Percentiles rank a stretch among this genome's conserved stretches.
Evolutionary conservation across 2,797 vertebrate genomes (phyloP).

Genomic region (Masticophis lateralis): DNA sequence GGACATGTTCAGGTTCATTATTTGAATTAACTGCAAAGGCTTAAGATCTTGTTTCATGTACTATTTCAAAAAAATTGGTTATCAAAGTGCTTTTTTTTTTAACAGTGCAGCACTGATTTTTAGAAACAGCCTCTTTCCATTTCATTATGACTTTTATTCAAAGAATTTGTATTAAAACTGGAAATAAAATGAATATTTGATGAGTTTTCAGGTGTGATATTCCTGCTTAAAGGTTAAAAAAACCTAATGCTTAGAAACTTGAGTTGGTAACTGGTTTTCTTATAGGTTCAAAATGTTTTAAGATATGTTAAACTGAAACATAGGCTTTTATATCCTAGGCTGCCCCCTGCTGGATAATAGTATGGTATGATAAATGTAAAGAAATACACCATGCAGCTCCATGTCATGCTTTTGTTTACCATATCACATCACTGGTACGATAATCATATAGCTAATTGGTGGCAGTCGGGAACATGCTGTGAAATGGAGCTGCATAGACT

Average conservation of each 20-base stretch:
- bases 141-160: neutral
- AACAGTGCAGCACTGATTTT: neutral
- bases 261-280: neutral
- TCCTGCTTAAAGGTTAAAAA: neutral
- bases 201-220: neutral
- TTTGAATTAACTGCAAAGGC: conserved; percentile 4
- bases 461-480: neutral
- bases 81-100: neutral
- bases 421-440: neutral
- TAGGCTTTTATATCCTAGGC: neutral
- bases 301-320: neutral
- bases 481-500: neutral
- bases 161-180: neutral
- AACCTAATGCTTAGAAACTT: neutral
- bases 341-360: conserved; percentile 14
- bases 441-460: neutral
- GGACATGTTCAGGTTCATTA: neutral
- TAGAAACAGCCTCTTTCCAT: neutral
- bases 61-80: neutral
- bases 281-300: neutral
- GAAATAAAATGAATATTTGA: neutral
- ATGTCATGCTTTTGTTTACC: neutral
- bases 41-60: neutral
- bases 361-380: neutral
- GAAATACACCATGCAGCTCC: neutral